Evolutionary conservation across 2,888 invertebrate species (phyloP), one percentile per base, ranked within the genome.

Genomic region (Drosophila prolongata): DNA sequence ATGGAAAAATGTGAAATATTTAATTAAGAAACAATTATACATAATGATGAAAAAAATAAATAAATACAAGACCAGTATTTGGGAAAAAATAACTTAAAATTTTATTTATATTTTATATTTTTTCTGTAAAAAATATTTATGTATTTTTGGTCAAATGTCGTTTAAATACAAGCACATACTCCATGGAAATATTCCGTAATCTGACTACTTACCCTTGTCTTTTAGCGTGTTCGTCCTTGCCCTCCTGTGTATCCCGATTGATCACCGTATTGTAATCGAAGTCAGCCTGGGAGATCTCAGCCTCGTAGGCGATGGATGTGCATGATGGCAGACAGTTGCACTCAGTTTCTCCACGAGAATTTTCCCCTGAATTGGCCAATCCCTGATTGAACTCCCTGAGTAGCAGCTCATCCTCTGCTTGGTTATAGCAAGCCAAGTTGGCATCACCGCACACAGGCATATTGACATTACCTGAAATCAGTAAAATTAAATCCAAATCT

Each of bases 261-360:
- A 93, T 94, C 37, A 95, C 91, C 9, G 94, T 94, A 44, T 93
- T 92, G 93, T 94, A 95, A 77, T 95, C 94, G 76, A 94, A 95
- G 78, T 95, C 94, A 0, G 95, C 95, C 83, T 96, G 95, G 0
- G 96, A 95, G 0, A 94, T 95, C 89, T 95, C 95, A 0, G 95
- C 95, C 78, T 95, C 95, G 80, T 95, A 96, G 16, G 94, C 94
- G 46, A 96, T 93, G 0, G 95, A 95, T 0, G 95, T 95, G 89
- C 96, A 96, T 0, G 95, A 54, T 9, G 92, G 92, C 71, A 92
- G 73, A 53, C 92, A 92, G 69, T 92, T 90, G 74, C 92, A 92
- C 14, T 91, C 91, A 10, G 92, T 92, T 3, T 80, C 77, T 1
- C 91, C 92, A 10, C 92, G 90, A 8, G 79, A 74, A 60, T 92